Base-by-base conservation (phyloP, 2,113 vertebrate species). In the Himantopus leucocephalus region DNA sequence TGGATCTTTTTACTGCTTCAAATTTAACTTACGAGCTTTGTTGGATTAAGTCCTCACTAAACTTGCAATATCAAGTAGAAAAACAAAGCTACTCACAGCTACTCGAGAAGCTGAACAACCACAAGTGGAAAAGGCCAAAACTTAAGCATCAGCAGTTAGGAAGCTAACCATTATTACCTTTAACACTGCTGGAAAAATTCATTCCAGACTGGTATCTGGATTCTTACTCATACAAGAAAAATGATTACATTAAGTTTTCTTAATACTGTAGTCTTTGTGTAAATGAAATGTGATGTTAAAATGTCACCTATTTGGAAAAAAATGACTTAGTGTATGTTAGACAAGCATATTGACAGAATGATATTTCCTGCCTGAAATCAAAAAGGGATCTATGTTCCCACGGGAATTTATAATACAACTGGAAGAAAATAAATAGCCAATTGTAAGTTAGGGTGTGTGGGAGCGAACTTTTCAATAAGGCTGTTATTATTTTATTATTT, bases 301-400 rank as follows among this genome's bases (percentile, higher is more conserved):
- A 96, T 96, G 93, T 96, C 96, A 96, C 92, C 92, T 96, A 35
- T 85, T 87, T 79, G 85, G 72, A 58, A 90, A 92, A 95, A 95
- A 96, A 95, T 80, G 17, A 95, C 78, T 94, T 84, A 78, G 68
- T 89, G 43, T 80, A 85, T 79, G 85, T 82, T 96, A 86, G 92
- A 92, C 92, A 84, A 94, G 76, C 39, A 77, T 87, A 97, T 82
- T 95, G 95, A 93, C 96, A 97, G 94, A 97, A 94, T 78, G 71
- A 92, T 96, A 96, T 96, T 97, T 97, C 96, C 97, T 97, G 88
- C 86, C 63, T 91, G 85, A 97, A 95, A 97, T 94, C 95, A 95
- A 96, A 96, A 96, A 90, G 70, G 59, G 86, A 96, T 96, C 92
- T 94, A 37, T 83, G 82, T 85, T 94, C 87, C 50, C 45, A 48